Evolutionary conservation across 1,140 invertebrate species (phyloP).

Genomic region (Cyrtorhinus lividipennis): DNA sequence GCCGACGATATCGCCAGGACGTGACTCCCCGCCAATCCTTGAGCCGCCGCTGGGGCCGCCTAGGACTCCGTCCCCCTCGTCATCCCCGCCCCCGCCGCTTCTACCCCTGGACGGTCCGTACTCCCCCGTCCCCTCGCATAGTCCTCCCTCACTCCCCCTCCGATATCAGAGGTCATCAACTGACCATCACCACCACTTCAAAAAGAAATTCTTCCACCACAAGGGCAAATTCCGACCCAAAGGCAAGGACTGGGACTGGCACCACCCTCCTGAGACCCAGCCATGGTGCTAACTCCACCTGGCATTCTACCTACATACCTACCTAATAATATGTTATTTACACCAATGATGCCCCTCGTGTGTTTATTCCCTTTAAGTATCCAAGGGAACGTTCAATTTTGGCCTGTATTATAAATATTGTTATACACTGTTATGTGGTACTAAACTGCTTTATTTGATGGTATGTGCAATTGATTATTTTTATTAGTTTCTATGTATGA

Average conservation of each 20-base stretch:
- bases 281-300: constrained; percentile 22
- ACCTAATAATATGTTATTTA: too few relatives aligned
- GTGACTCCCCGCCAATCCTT: constrained; percentile 35
- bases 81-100: constrained; percentile 33
- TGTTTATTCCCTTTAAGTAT: too few relatives aligned
- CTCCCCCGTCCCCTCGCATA: constrained; percentile 30
- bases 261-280: constrained; percentile 22
- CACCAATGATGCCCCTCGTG: too few relatives aligned
- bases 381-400: too few relatives aligned
- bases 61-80: constrained; percentile 49
- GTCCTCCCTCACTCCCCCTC: constrained; percentile 33
- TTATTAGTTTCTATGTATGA: not conserved
- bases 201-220: constrained; percentile 60
- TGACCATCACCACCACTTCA: constrained; percentile 51
- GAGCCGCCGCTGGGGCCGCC: constrained; percentile 37
- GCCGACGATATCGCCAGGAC: constrained; percentile 27
- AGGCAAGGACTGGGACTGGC: constrained; percentile 61
- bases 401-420: constrained; percentile 8
- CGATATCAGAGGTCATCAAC: constrained; percentile 43
- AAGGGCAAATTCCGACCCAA: constrained; percentile 49
- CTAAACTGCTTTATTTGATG: not conserved
- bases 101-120: constrained; percentile 29
- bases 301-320: too few relatives aligned
- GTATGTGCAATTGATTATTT: not conserved
- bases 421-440: not conserved